Evolutionary conservation across 2,797 vertebrate genomes (phyloP).

Genomic region (Ciconia nigra): DNA sequence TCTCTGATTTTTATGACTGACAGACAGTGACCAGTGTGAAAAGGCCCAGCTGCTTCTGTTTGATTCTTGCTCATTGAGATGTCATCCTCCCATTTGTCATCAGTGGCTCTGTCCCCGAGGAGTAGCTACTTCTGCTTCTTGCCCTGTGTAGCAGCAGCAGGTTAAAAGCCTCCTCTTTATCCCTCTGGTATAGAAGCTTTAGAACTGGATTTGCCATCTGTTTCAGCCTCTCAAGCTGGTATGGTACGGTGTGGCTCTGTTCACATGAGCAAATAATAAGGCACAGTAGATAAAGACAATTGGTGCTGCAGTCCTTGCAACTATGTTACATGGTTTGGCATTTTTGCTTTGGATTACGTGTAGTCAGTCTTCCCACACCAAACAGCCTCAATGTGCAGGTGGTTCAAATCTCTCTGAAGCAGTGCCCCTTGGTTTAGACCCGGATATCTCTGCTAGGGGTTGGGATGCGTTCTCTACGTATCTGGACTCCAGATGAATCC

Average conservation of each 20-base stretch:
- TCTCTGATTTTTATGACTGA: neutral
- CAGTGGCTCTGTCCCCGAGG: fast-evolving
- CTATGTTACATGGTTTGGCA: fast-evolving
- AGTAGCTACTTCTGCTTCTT: neutral
- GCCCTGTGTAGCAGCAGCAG: neutral
- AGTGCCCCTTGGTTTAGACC: neutral
- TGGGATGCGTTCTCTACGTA: fast-evolving
- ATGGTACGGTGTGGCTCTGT: neutral
- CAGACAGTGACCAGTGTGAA: neutral
- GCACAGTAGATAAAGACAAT: neutral
- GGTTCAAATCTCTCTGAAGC: neutral
- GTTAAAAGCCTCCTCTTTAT: neutral
- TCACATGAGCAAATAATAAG: neutral
- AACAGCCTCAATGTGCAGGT: neutral
- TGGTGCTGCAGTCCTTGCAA: neutral
- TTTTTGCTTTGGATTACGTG: neutral
- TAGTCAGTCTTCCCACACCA: neutral
- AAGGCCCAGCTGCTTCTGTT: neutral
- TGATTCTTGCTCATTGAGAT: neutral
- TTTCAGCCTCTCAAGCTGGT: neutral
- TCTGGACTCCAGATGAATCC: neutral
- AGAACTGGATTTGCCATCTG: neutral
- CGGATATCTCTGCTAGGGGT: neutral
- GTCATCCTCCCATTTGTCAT: neutral
- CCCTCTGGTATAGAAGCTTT: neutral